Evolutionary conservation across 23 tunicate genomes (phyloP).

Genomic region (Styela clava): DNA sequence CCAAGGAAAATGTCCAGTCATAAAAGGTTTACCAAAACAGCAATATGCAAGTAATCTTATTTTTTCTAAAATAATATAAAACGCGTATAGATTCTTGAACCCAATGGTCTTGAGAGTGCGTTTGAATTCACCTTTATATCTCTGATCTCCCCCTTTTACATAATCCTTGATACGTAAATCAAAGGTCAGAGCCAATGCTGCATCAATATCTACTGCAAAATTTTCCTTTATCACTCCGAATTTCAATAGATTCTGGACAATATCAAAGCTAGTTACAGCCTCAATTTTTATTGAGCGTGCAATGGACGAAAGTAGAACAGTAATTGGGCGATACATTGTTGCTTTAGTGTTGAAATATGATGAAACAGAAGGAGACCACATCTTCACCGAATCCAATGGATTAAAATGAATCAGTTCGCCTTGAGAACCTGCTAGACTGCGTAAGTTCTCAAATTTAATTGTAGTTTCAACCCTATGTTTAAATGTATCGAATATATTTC

Average conservation of each 20-base stretch:
- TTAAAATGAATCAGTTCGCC: not conserved
- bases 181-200: not conserved
- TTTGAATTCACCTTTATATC: not conserved
- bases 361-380: not conserved
- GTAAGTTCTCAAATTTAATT: not conserved
- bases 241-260: not conserved
- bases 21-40: not conserved
- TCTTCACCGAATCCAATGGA: not conserved
- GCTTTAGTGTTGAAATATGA: not conserved
- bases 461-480: not conserved
- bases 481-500: not conserved
- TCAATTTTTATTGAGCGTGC: not conserved
- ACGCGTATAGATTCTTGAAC: not conserved
- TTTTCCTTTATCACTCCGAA: not conserved
- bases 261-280: not conserved
- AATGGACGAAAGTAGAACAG: not conserved
- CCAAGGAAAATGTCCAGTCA: not conserved
- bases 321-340: not conserved
- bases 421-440: not conserved
- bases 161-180: not conserved
- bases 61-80: not conserved
- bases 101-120: not conserved
- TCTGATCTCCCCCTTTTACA: not conserved
- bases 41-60: not conserved
- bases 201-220: not conserved